Evolutionary conservation across 2,797 vertebrate genomes (phyloP).

Genomic region (Pantherophis alleghaniensis): DNA sequence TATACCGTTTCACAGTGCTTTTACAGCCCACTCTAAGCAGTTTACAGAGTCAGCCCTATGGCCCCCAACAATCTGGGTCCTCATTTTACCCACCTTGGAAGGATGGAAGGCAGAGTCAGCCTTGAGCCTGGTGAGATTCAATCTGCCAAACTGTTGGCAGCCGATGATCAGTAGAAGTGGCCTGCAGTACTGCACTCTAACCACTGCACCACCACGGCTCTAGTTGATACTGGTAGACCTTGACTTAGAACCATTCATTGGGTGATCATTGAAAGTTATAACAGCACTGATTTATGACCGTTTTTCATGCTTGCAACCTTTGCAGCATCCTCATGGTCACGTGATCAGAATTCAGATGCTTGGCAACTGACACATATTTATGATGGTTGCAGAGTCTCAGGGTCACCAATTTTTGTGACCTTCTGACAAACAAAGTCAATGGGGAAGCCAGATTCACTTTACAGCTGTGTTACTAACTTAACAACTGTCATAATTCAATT

Average conservation of each 20-base stretch:
- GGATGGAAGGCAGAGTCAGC: no score
- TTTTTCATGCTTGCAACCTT: not conserved
- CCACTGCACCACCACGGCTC: no score
- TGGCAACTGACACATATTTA: not conserved
- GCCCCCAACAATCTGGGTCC: no score
- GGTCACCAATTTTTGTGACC: not conserved
- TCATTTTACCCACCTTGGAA: no score
- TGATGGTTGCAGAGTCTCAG: not conserved
- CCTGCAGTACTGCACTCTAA: no score
- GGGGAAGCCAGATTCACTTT: not conserved
- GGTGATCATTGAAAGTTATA: not conserved
- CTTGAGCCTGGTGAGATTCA: no score
- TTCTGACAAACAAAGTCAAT: not conserved
- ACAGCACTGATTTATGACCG: rapidly evolving
- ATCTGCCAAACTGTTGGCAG: no score
- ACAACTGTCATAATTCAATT: not conserved
- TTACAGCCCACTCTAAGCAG: no score
- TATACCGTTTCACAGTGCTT: no score
- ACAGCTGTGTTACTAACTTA: not conserved
- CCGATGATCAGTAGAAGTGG: no score
- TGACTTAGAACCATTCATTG: not conserved
- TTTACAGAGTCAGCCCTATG: no score
- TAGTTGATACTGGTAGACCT: not conserved
- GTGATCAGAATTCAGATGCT: not conserved
- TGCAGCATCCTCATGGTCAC: not conserved